Percentiles rank a stretch among this genome's conserved stretches.
Evolutionary conservation across 1,140 invertebrate genomes (phyloP).

Genomic region (Coptotermes formosanus): DNA sequence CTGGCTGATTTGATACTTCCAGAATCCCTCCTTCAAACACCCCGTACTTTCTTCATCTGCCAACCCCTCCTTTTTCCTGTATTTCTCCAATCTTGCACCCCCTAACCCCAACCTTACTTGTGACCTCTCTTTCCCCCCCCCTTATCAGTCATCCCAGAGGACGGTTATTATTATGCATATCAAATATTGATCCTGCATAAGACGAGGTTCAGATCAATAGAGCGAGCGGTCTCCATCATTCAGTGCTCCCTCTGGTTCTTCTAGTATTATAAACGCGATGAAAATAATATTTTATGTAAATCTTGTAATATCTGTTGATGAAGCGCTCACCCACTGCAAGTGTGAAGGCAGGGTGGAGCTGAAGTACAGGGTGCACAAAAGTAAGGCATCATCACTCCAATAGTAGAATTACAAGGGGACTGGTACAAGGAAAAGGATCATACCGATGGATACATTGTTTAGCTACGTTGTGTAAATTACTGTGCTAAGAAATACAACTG

Average conservation of each 20-base stretch:
- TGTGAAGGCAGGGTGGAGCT: neutral
- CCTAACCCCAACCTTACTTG: neutral
- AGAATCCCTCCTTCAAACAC: neutral
- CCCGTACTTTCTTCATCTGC: neutral
- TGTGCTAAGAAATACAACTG: too few relatives aligned
- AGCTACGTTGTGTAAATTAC: too few relatives aligned
- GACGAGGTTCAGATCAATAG: slow-evolving; percentile 25
- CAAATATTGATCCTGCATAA: slow-evolving; percentile 32
- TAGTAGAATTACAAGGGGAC: too few relatives aligned
- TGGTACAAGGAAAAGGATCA: too few relatives aligned
- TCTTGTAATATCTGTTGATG: slow-evolving; percentile 35
- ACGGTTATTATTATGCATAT: slow-evolving; percentile 34
- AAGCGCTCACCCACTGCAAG: neutral
- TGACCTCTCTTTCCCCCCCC: slow-evolving; percentile 19
- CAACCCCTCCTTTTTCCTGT: slow-evolving; percentile 10
- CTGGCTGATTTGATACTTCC: slow-evolving; percentile 27
- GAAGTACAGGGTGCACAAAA: neutral
- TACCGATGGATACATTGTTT: too few relatives aligned
- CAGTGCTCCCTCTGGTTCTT: neutral
- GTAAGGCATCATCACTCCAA: neutral
- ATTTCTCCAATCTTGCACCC: slow-evolving; percentile 19
- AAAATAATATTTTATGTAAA: slow-evolving; percentile 35
- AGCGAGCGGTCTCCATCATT: neutral
- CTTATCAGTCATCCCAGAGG: slow-evolving; percentile 29
- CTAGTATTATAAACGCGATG: slow-evolving; percentile 26